Evolutionary conservation across 2,113 vertebrate species (phyloP).

Genomic region (Rhinoderma darwinii): DNA sequence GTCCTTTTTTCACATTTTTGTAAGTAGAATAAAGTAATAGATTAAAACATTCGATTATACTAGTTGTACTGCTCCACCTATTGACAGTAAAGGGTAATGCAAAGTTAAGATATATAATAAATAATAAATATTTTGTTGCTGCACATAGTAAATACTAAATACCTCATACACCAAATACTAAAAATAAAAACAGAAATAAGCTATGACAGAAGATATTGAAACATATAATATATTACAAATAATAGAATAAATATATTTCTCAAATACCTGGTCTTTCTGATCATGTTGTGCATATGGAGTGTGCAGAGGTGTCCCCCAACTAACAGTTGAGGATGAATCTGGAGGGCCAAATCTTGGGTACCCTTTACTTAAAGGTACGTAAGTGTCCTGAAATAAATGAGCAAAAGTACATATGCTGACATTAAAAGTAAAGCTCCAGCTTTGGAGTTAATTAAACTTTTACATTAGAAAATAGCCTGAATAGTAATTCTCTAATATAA

Average conservation of each 20-base stretch:
- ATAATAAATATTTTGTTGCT: not conserved
- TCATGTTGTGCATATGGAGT: conserved; percentile 59
- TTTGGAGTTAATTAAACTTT: too few species aligned
- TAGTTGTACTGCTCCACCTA: conserved; percentile 7
- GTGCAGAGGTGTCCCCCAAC: conserved; percentile 60
- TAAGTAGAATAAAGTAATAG: too few species aligned
- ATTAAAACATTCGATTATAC: not conserved
- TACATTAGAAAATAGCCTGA: too few species aligned
- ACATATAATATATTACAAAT: not conserved
- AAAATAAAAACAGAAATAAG: not conserved
- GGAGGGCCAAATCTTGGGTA: conserved; percentile 58
- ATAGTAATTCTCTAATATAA: too few species aligned
- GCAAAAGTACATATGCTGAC: too few species aligned
- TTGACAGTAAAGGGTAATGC: not conserved
- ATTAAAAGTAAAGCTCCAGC: too few species aligned
- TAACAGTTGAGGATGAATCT: conserved; percentile 62
- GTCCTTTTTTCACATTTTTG: not conserved
- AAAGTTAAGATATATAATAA: not conserved
- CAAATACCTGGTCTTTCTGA: conserved; percentile 64
- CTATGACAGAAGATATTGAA: not conserved
- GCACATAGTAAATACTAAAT: not conserved
- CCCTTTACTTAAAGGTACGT: conserved; percentile 43
- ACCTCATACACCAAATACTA: not conserved
- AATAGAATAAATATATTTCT: not conserved
- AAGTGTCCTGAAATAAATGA: conserved; percentile 65